Evolutionary conservation across 2,888 invertebrate genomes (phyloP).

Genomic region (Megalurothrips usitatus): DNA sequence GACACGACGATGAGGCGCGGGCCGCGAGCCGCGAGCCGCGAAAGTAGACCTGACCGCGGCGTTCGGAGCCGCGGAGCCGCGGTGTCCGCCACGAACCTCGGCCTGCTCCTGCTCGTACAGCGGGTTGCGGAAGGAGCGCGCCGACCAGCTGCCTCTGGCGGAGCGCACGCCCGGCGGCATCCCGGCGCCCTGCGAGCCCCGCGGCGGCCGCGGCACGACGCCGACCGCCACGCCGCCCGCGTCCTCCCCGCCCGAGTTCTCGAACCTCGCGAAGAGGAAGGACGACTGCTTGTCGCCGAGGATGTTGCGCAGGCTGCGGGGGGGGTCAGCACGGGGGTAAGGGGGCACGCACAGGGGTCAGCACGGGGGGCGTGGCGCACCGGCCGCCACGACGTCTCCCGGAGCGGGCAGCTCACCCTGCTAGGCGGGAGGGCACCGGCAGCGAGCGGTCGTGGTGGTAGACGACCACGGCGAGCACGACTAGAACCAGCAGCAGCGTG

Average conservation of each 20-base stretch:
- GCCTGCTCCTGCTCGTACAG: background rate
- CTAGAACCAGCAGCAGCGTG: background rate
- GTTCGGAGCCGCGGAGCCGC: too few relatives aligned
- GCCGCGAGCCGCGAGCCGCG: too few relatives aligned
- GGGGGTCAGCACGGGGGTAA: too few relatives aligned
- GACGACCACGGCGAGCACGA: background rate
- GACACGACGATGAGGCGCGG: too few relatives aligned
- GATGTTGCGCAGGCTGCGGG: background rate
- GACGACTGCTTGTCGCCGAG: slow-evolving; percentile 4
- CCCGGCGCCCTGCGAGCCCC: background rate
- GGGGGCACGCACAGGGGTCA: too few relatives aligned
- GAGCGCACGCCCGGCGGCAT: background rate
- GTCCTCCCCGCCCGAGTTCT: background rate
- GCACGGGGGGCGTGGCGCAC: too few relatives aligned
- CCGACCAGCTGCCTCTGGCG: background rate
- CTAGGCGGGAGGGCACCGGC: slow-evolving; percentile 22
- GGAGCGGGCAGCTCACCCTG: slow-evolving; percentile 29
- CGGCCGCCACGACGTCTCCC: too few relatives aligned
- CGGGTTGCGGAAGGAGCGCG: slow-evolving; percentile 14
- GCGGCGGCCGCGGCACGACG: background rate
- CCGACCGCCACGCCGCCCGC: background rate
- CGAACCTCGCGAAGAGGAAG: background rate
- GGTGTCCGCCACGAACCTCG: background rate
- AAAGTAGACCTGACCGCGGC: too few relatives aligned
- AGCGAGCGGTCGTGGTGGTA: background rate